A percentile compares a stretch with the other conserved stretches of the same genome.
These are phyloP conservation scores for Micromussa lordhowensis DNA, from an alignment of 92 coral and sea anemone genomes.

Conservation along the genomic window DNA sequence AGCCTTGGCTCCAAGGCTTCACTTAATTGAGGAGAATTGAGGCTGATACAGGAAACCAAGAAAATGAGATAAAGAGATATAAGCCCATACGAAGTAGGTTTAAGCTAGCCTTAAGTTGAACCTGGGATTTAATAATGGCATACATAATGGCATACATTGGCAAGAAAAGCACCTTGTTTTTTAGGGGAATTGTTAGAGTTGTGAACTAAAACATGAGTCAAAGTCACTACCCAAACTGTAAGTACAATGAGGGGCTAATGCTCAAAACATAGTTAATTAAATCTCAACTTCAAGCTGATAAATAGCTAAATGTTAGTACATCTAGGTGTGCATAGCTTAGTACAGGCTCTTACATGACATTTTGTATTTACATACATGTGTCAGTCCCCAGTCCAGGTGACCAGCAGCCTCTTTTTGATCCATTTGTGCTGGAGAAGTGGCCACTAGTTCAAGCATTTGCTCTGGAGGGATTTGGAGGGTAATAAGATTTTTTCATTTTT, in stretches of 20 bases:
- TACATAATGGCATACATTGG: background rate
- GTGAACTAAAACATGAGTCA: background rate
- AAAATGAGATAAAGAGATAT: too few relatives aligned
- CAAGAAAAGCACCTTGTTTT: background rate
- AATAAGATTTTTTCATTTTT: background rate
- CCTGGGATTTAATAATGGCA: too few relatives aligned
- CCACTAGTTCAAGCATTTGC: constrained; percentile 94
- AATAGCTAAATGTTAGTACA: too few relatives aligned
- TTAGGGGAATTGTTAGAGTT: too few relatives aligned
- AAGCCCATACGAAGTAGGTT: too few relatives aligned
- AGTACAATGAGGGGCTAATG: background rate
- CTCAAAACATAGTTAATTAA: too few relatives aligned
- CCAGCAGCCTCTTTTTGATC: constrained; percentile 68
- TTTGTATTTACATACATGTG: background rate
- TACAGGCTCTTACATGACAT: background rate
- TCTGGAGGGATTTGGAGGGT: constrained; percentile 91
- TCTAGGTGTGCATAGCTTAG: background rate
- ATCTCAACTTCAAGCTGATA: too few relatives aligned
- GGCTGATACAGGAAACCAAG: too few relatives aligned
- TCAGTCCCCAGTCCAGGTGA: constrained; percentile 33
- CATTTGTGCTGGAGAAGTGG: constrained; percentile 88
- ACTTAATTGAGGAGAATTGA: too few relatives aligned
- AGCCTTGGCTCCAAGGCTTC: too few relatives aligned
- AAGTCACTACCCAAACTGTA: background rate
- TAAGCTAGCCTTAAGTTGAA: too few relatives aligned